Evolutionary conservation across 2,113 vertebrate species (phyloP), one percentile per base, ranked within the genome.

Genomic region (Erinaceus europaeus): DNA sequence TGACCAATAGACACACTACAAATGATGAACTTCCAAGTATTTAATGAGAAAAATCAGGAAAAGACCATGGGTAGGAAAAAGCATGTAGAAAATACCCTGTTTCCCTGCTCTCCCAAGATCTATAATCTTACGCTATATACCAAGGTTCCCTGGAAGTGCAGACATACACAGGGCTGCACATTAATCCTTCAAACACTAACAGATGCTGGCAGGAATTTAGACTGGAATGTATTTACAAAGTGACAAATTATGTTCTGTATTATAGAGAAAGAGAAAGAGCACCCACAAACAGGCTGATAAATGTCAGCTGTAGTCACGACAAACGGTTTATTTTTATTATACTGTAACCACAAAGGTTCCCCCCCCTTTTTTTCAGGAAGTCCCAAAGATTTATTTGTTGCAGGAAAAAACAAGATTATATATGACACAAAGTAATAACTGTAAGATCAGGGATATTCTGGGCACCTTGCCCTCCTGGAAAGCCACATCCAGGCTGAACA

Each of bases 261-360:
- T 97, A 97, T 88, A 97, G 89, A 95, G 85, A 97, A 96, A 98
- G 96, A 97, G 97, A 97, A 97, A 97, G 96, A 97, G 97, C 96
- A 96, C 97, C 98, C 97, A 98, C 97, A 98, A 98, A 98, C 97
- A 94, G 97, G 97, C 97, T 98, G 98, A 98, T 98, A 97, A 98
- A 98, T 98, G 98, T 97, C 97, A 98, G 97, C 97, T 97, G 96
- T 95, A 97, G 96, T 97, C 98, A 97, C 94, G 95, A 97, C 97
- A 98, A 98, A 98, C 95, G 94, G 97, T 98, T 98, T 98, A 98
- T 98, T 98, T 99, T 98, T 98, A 98, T 98, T 98, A 98, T 96
- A 98, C 97, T 97, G 97, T 98, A 98, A 98, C 97, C 95, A 96
- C 97, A 97, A 97, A 96, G 97, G 92, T 90, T 55, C 74, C 73